phyloP scores from a whole-genome alignment of 2,888 invertebrate species.

The Phragmatobia fuliginosa region DNA sequence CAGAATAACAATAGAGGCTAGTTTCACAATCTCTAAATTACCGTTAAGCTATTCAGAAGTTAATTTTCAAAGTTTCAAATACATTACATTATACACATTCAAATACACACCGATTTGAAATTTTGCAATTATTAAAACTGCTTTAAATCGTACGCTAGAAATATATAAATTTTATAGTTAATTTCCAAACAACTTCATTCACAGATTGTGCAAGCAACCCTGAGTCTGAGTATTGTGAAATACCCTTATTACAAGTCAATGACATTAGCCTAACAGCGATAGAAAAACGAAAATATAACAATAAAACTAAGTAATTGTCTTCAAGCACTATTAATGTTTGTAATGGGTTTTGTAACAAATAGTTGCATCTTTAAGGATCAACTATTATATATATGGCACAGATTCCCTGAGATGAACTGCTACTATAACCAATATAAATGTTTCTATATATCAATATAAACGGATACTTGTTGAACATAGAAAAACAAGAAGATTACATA shows the following conservation, averaged over 20 bases:
- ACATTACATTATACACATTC: too few species aligned
- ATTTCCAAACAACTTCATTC: background rate
- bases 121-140: background rate
- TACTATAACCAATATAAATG: background rate
- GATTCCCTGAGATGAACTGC: background rate
- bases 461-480: background rate
- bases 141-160: background rate
- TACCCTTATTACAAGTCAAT: background rate
- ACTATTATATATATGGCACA: background rate
- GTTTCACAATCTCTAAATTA: slow-evolving; percentile 2
- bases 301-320: background rate
- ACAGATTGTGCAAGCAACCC: background rate
- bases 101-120: background rate
- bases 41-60: background rate
- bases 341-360: background rate
- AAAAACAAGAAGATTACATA: background rate
- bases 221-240: background rate
- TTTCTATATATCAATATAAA: background rate
- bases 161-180: background rate
- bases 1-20: background rate
- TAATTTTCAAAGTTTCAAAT: background rate
- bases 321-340: background rate
- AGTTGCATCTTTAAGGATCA: background rate
- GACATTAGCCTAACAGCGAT: background rate
- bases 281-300: background rate